These are phyloP conservation scores for Strigamia maritima DNA, from an alignment of 2,888 invertebrate species.

Conservation along the genomic window DNA sequence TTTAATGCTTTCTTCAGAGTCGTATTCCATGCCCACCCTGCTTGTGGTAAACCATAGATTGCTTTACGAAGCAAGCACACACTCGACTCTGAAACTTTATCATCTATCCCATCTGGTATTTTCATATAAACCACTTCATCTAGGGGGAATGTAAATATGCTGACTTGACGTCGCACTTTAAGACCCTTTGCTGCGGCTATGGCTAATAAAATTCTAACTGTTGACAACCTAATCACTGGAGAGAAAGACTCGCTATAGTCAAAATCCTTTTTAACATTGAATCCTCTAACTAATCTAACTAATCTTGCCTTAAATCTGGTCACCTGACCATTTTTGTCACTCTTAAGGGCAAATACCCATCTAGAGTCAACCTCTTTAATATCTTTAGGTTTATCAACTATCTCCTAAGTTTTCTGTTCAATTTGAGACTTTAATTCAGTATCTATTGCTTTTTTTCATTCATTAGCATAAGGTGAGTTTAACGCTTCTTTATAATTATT, in stretches of 20 bases:
- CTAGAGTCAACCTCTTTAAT: background rate
- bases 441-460: background rate
- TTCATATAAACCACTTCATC: background rate
- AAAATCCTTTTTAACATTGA: background rate
- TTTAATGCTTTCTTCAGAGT: background rate
- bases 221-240: background rate
- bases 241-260: background rate
- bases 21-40: background rate
- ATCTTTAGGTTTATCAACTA: background rate
- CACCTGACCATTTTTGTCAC: background rate
- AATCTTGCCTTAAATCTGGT: background rate
- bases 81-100: background rate
- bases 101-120: background rate
- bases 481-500: background rate
- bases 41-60: background rate
- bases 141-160: background rate
- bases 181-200: background rate
- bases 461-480: background rate
- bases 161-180: background rate
- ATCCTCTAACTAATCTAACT: background rate
- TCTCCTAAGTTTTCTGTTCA: background rate
- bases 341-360: background rate
- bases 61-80: background rate
- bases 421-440: background rate
- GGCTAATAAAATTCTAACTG: background rate